Conservation (phyloP, 2,888 invertebrate species). For the Pseudococcus viburni region DNA sequence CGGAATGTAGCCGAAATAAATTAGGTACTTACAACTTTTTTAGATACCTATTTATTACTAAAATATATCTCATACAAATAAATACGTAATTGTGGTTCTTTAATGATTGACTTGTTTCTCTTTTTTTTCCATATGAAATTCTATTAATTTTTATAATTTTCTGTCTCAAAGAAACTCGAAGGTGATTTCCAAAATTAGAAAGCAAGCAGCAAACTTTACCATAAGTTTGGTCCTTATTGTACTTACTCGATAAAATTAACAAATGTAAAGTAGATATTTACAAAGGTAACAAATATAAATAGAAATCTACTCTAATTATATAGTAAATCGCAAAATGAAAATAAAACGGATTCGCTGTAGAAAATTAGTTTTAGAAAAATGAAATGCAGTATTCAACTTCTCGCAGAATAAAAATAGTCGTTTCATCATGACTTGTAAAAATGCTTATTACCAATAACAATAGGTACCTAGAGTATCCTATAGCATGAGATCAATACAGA, state of each 20-base stretch:
- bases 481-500: conserved; percentile 24
- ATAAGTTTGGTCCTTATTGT: conserved; percentile 48
- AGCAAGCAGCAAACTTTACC: conserved; percentile 36
- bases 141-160: background rate
- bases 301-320: conserved; percentile 40
- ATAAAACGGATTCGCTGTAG: conserved; percentile 57
- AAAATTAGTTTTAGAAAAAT: conserved; percentile 39
- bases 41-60: background rate
- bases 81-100: background rate
- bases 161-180: conserved; percentile 23
- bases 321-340: conserved; percentile 50
- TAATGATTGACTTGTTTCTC: background rate
- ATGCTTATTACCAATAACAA: conserved; percentile 6
- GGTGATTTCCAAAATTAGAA: background rate
- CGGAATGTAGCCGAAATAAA: background rate
- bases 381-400: conserved; percentile 18
- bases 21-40: background rate
- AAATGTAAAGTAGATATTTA: conserved; percentile 49
- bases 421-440: conserved; percentile 32
- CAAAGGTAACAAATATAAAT: conserved; percentile 50
- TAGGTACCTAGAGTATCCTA: conserved; percentile 30
- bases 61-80: background rate
- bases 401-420: conserved; percentile 10
- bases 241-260: conserved; percentile 54
- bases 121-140: background rate